Evolutionary conservation across 1,140 invertebrate species (phyloP), one percentile per base, ranked within the genome.

Genomic region (Drosophila mayri): DNA sequence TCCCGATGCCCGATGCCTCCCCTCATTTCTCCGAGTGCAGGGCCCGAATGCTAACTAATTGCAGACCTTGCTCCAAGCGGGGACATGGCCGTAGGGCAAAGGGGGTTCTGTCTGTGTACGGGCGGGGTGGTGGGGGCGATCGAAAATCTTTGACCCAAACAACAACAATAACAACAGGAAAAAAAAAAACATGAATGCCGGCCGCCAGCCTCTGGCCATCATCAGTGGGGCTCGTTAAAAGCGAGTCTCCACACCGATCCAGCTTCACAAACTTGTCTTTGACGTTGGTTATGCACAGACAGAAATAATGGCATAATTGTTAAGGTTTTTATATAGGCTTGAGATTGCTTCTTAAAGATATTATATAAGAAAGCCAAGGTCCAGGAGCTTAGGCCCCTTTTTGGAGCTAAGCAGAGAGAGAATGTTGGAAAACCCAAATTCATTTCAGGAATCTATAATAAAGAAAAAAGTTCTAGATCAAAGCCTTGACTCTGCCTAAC

Each of bases 141-240:
- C 79, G 63, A 66, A 79, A 75, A 79, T 74, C 76, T 80, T 75
- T 52, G 59, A 47, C 54, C 63, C 68, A 68, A 77, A 71, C 73
- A 71, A 35, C 28, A 30, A 30, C 28, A 30, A 30, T 7, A 30
- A 30, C 28, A 35, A 12, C 11, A 11, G 4, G n/a, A n/a, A 1
- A 35, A 35, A 35, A 35, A 35, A 71, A 78, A 76, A 78, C 66
- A 68, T 63, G 44, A 74, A 59, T 65, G 61, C 65, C 65, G 61
- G 67, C 74, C 54, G 62, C 59, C 40, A 50, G 77, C 82, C 82
- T 40, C 44, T 74, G 74, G 82, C 78, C 64, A 85, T 85, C 81
- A 85, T 81, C 81, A 84, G 77, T 58, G 49, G 35, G 63, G 73
- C 82, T 85, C 82, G 81, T 84, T 84, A 85, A 84, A 72, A 81